Base-by-base conservation (phyloP, 2,113 vertebrate genomes). In the Pseudopodoces humilis region DNA sequence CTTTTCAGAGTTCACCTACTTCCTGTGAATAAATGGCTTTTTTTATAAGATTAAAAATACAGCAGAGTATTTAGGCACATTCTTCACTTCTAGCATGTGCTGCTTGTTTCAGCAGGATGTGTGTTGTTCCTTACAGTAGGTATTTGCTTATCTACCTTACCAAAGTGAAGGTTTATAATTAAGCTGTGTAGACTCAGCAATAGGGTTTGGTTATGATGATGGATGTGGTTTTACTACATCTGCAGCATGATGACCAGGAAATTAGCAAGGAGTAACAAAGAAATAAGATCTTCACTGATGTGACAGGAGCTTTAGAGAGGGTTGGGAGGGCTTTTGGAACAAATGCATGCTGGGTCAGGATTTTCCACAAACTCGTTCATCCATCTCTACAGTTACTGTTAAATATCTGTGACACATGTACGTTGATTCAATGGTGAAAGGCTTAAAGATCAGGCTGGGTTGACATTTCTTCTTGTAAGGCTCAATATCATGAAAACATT, bases 401-500 rank as follows among this genome's bases (percentile, higher is more conserved):
- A 92, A 88, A 82, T 88, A 46, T 63, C 83, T 75, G 46, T 88
- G 91, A 87, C 91, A 88, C 56, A 65, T 28, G 0, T 80, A 76
- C 63, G 86, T 83, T 91, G 92, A 88, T 96, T 92, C 83, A 91
- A 43, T 86, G 70, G 81, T 65, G 87, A 95, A 89, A 80, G 67
- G 85, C 91, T 97, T 93, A 89, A 86, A 88, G 85, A 92, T 96
- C 96, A 95, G 91, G 75, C 63, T 69, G 39, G 81, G 62, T 1
- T 86, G 95, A 96, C 88, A 65, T 88, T 87, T 95, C 76, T 97
- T 98, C 97, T 98, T 94, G 95, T 89, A 95, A 97, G 97, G 96
- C 93, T 98, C 96, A 96, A 86, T 97, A 98, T 97, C 97, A 77
- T 60, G 80, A 95, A 93, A 98, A 92, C 96, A 96, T 97, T 98